Base-by-base conservation (phyloP, 2,797 vertebrate species). In the Erpetoichthys calabaricus region DNA sequence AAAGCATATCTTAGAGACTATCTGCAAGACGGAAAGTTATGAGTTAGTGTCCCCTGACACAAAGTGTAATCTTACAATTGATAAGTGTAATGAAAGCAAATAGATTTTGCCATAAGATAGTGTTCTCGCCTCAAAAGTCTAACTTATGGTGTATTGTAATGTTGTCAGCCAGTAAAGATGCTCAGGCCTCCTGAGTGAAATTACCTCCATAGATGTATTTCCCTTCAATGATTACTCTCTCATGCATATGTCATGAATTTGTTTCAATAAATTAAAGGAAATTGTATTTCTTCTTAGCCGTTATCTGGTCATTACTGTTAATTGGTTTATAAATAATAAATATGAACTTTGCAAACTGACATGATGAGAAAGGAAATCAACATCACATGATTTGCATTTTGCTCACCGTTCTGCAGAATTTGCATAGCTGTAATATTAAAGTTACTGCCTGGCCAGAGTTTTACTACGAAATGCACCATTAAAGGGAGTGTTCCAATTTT, bases 31-130 rank as follows among this genome's bases (percentile, higher is more conserved):
- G 7, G 47, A 49, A 49, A 49, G 7, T 4, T 49, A 49, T 49
- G 47, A 49, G 4, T 7, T 7, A n/a, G 7, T n/a, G 7, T 49
- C 47, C 47, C 47, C 47, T 49, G 47, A 49, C 47, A 49, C 47
- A 49, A 49, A n/a, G 47, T 49, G 7, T 49, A 49, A 49, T 49
- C 47, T 49, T n/a, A 49, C 47, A 49, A 49, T 49, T 49, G 7
- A 49, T 49, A 49, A 49, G 47, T 7, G n/a, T 49, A 49, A 49
- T 49, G 47, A 49, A 49, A 49, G 47, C n/a, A 49, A 49, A 49
- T 49, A n/a, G 47, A 49, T 49, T 49, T 7, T 49, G 47, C 47
- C n/a, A 49, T 49, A 7, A 7, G 7, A 49, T 49, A 49, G 7
- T 47, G n/a, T 49, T 47, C n/a, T 49, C n/a, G 7, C 47, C 47